Base-by-base conservation (phyloP, 2,888 invertebrate genomes). In the Autographa gamma region DNA sequence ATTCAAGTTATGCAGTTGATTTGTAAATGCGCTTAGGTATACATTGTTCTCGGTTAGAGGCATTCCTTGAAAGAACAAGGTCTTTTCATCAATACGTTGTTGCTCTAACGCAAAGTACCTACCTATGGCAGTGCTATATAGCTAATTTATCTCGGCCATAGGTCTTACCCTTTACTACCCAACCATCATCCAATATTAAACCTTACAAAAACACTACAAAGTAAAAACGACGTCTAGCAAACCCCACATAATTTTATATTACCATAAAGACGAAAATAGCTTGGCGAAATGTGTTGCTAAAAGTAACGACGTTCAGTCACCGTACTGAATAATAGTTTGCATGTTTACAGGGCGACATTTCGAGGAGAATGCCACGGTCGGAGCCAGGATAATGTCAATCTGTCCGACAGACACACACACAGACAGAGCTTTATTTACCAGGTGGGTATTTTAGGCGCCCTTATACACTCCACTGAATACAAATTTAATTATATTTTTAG, bases 321-420 rank as follows among this genome's bases (percentile, higher is more conserved):
- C 73, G 68, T 60, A 67, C 76, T 80, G 77, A 85, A 80, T 81
- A 70, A 80, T 79, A 74, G 76, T 78, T 77, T 76, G 76, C 76
- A 81, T 77, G 81, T 84, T 77, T 77, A 77, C 81, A 68, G 68
- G 63, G 81, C 79, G 85, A 86, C 86, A 85, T 87, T 88, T 85
- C 73, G 77, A 80, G 76, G 72, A 72, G 79, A 86, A 86, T 86
- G 85, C 81, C 87, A 83, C 70, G 71, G 77, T 78, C 76, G 71
- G 66, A 73, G 74, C 73, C 59, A 74, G 87, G 82, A 86, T 88
- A 88, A 88, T 86, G 87, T 85, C 88, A 88, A 74, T 78, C 82
- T 77, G 73, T 70, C 71, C 19, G 84, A 81, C 84, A 68, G 66
- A 71, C 71, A 69, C 77, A 71, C 64, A 80, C 78, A 77, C 77